These are phyloP conservation scores for Isaurus tuberculatus DNA, from an alignment of 92 coral and sea anemone species.

Conservation along the genomic window DNA sequence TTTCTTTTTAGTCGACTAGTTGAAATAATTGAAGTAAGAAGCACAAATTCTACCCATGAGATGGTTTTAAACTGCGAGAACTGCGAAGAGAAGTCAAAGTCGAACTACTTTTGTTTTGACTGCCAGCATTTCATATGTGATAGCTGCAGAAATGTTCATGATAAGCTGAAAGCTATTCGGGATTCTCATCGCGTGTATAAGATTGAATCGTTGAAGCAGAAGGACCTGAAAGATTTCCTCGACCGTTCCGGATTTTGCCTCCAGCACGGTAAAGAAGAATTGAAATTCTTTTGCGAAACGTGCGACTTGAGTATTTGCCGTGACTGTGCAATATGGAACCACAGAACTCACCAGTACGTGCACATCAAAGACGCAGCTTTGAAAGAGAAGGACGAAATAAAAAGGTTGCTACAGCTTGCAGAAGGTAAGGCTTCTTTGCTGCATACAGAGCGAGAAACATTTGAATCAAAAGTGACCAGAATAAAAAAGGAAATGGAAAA, in stretches of 20 bases:
- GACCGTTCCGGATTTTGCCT: slow-evolving; percentile 29
- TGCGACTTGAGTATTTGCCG: slow-evolving; percentile 36
- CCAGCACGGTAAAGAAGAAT: slow-evolving; percentile 26
- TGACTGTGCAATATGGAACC: slow-evolving; percentile 38
- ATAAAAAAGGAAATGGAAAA: slow-evolving; percentile 21
- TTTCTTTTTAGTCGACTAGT: slow-evolving; percentile 30
- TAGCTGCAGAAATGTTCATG: slow-evolving; percentile 23
- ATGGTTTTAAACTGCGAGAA: slow-evolving; percentile 33
- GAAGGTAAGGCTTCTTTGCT: slow-evolving; percentile 18
- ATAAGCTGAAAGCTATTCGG: slow-evolving; percentile 33
- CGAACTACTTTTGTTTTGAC: slow-evolving; percentile 37
- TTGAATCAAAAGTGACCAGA: slow-evolving; percentile 40
- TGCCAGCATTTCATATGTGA: slow-evolving; percentile 47
- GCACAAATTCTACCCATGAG: slow-evolving; percentile 3
- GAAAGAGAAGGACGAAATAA: slow-evolving; percentile 31
- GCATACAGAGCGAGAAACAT: slow-evolving; percentile 27
- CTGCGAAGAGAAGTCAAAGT: slow-evolving; percentile 17
- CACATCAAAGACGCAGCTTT: slow-evolving; percentile 37
- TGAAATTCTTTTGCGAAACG: slow-evolving; percentile 41
- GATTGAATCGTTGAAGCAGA: slow-evolving; percentile 19
- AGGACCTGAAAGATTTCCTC: slow-evolving; percentile 27
- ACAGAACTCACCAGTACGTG: slow-evolving; percentile 21
- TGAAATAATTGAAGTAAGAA: slow-evolving; percentile 31
- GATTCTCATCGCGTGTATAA: slow-evolving; percentile 18
- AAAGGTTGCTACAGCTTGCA: slow-evolving; percentile 21